Percentiles rank a stretch among this genome's conserved stretches.
phyloP scores from a whole-genome alignment of 2,888 invertebrate species.

The Neocrepidodera transversa region DNA sequence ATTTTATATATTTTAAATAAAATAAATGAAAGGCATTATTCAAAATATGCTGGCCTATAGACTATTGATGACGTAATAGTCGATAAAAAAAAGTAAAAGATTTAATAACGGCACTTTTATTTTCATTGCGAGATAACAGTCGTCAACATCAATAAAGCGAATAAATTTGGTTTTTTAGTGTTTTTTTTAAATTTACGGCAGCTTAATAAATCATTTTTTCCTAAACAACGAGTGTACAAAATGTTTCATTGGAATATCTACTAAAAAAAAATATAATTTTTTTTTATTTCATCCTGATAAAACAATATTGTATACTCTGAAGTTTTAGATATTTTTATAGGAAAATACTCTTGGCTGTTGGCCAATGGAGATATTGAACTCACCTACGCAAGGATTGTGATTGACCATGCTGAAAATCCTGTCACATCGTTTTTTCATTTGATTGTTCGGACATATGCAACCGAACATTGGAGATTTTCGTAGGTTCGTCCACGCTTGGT shows the following conservation, averaged over 20 bases:
- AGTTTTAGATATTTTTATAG: too few relatives aligned
- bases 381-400: conserved; percentile 94
- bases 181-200: neutral
- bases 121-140: conserved; percentile 29
- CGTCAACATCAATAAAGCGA: conserved; percentile 24
- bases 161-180: conserved; percentile 23
- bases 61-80: conserved; percentile 22
- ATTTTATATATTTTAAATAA: too few relatives aligned
- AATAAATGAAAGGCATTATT: too few relatives aligned
- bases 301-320: too few relatives aligned
- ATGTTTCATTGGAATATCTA: neutral
- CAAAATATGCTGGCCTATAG: conserved; percentile 10
- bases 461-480: conserved; percentile 90
- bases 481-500: conserved; percentile 87
- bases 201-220: conserved; percentile 1
- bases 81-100: conserved; percentile 31
- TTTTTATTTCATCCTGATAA: too few relatives aligned
- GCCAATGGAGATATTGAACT: conserved; percentile 61
- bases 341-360: neutral
- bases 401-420: conserved; percentile 88
- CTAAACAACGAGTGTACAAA: neutral
- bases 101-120: conserved; percentile 30
- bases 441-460: conserved; percentile 90
- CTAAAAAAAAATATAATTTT: too few relatives aligned
- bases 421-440: conserved; percentile 89